Evolutionary conservation across 1,140 invertebrate genomes (phyloP), one percentile per base, ranked within the genome.

Genomic region (Macrosteles quadrilineatus): DNA sequence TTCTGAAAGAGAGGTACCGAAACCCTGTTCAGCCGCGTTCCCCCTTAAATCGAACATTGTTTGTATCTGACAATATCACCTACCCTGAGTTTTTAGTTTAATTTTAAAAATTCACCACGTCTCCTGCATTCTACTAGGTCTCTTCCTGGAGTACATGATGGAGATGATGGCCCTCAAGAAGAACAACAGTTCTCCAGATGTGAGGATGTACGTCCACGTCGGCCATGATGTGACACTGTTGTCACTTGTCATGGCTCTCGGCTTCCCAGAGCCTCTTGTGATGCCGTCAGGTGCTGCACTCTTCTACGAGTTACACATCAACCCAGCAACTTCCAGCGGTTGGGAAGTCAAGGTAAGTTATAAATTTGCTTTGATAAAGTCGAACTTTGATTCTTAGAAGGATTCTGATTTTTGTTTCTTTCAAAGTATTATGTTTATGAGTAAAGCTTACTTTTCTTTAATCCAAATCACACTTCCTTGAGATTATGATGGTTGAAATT

Each of bases 211-310:
- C n/a, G 47, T 50, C 4, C 47, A 50, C n/a, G 47, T 50, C 14
- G 47, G 47, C 4, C 47, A 50, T n/a, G 47, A 50, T 21, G 47
- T 50, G 47, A 50, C 47, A n/a, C n/a, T 50, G 21, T 21, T 50
- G 47, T 17, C 47, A 4, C 47, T 50, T 19, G 14, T 50, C 6
- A 50, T 21, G 14, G 47, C 47, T 4, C n/a, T 50, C 3, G 47
- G 47, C 47, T 50, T 9, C 21, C 47, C 14, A 11, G 47, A 50
- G n/a, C 14, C 47, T 4, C 47, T 19, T 3, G 21, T 50, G 21
- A 17, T 50, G 4, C 14, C 14, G 4, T 50, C 47, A 3, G 47
- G 47, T 11, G 3, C 47, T 19, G 47, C 47, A 4, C 47, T 50
- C 47, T 19, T 50, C 6, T 50, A 19, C 21, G 47, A 50, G 21